A percentile compares a stretch with the other conserved stretches of the same genome.
These are phyloP conservation scores for Lutraria rhynchaena DNA, from an alignment of 1,140 invertebrate genomes.

Conservation along the genomic window DNA sequence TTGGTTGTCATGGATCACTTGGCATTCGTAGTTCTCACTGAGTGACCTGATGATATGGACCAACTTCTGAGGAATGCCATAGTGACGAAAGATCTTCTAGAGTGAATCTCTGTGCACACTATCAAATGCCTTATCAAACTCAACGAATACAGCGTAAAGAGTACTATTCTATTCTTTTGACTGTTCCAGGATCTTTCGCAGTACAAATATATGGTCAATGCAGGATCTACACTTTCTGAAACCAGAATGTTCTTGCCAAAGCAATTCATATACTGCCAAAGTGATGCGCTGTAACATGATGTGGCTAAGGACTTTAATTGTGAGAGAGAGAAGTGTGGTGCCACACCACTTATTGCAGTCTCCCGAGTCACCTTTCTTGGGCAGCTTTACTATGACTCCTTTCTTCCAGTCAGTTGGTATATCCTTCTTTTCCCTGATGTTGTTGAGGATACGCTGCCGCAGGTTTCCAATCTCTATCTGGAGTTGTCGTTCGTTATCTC, in stretches of 20 bases:
- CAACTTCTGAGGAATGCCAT: too few species aligned
- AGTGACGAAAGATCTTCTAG: neutral
- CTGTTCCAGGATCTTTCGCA: conserved; percentile 50
- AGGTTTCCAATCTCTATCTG: too few species aligned
- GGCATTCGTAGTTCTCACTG: neutral
- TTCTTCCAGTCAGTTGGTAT: conserved; percentile 45
- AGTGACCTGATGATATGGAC: conserved; percentile 5
- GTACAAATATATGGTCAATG: conserved; percentile 42
- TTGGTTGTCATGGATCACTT: conserved; percentile 12
- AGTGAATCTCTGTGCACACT: neutral
- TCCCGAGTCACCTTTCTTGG: conserved; percentile 43
- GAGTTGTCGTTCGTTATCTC: too few species aligned
- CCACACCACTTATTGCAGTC: conserved; percentile 56
- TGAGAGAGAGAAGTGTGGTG: conserved; percentile 32
- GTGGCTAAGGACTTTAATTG: neutral
- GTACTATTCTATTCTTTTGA: conserved; percentile 37
- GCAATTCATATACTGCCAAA: neutral
- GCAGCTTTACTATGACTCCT: conserved; percentile 38
- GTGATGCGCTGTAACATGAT: conserved; percentile 32
- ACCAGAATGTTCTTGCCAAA: conserved; percentile 40
- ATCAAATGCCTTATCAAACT: conserved; percentile 51
- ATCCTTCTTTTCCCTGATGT: conserved; percentile 19
- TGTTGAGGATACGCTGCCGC: conserved; percentile 6
- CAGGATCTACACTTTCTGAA: conserved; percentile 47
- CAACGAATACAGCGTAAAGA: conserved; percentile 40